Base-by-base conservation (phyloP, 1,140 invertebrate genomes). In the Aporrectodea caliginosa region DNA sequence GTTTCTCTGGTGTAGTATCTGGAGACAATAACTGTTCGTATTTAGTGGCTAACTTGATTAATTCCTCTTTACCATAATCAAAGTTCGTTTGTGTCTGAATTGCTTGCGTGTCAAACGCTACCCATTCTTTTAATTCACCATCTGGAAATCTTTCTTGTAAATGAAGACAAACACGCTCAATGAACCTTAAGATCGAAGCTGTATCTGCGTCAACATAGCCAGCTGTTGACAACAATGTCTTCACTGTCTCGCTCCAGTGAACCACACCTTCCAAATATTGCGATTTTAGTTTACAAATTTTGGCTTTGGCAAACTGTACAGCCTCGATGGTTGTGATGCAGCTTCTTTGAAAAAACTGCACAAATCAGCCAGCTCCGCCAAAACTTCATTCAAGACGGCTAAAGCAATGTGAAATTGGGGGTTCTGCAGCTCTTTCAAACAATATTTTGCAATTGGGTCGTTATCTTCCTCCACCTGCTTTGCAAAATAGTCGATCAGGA, bases 271-370 rank as follows among this genome's bases (percentile, higher is more conserved):
- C 70, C 6, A 72, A 29, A 29, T 72, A 72, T 29, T 72, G 27
- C 31, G 70, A 72, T 6, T 29, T 6, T 29, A 72, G 14, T 29
- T 72, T 72, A 27, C 2, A 6, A 72, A 72, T 72, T 32, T 72
- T 72, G 2, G 70, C 70, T 72, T 72, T 29, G 70, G 27, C 43
- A 14, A 72, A 72, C 27, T 72, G 70, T 12, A 14, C 6, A 14
- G 70, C 70, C 27, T 72, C 70, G n/a, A 72, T 29, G 6, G 70
- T 6, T 29, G 70, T 12, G 2, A 72, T 14, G 27, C 70, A 32
- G 27, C 70, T 72, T 72, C 70, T 72, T 72, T 72, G 70, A 72
- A 72, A 72, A 12, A 32, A 14, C 27, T 32, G 27, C 70, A 72
- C 6, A 72, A 29, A 29, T 72, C 70, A 14, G 70, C n/a, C 27